Percentiles rank a stretch among this genome's conserved stretches.
Conservation (phyloP, 2,113 vertebrate genomes). For the Dicrurus megarhynchus region DNA sequence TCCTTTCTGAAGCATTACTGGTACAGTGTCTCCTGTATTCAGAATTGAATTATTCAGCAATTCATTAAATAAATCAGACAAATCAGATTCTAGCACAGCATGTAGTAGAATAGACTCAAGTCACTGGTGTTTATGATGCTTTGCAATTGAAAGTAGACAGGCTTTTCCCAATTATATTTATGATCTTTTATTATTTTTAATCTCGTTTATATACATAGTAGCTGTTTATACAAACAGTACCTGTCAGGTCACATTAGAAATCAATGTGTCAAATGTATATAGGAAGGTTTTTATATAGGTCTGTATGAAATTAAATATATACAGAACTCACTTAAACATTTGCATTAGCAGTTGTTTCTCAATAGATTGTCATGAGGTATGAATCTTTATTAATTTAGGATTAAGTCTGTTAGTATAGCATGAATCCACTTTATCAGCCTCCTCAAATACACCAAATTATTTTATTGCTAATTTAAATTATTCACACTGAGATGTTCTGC, state of each 20-base stretch:
- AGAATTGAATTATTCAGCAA: background rate
- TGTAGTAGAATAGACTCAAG: background rate
- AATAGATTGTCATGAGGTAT: background rate
- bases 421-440: background rate
- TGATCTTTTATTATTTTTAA: background rate
- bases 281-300: background rate
- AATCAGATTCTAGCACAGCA: background rate
- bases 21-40: background rate
- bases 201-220: background rate
- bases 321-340: background rate
- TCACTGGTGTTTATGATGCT: background rate
- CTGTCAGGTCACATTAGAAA: background rate
- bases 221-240: background rate
- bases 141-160: background rate
- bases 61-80: conserved; percentile 22
- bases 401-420: background rate
- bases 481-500: background rate
- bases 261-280: background rate
- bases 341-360: background rate
- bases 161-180: background rate
- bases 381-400: background rate
- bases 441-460: background rate
- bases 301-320: background rate
- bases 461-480: background rate
- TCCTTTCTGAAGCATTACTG: background rate